Conservation (phyloP, 2,797 vertebrate species). For the Lepilemur ruficaudatus region DNA sequence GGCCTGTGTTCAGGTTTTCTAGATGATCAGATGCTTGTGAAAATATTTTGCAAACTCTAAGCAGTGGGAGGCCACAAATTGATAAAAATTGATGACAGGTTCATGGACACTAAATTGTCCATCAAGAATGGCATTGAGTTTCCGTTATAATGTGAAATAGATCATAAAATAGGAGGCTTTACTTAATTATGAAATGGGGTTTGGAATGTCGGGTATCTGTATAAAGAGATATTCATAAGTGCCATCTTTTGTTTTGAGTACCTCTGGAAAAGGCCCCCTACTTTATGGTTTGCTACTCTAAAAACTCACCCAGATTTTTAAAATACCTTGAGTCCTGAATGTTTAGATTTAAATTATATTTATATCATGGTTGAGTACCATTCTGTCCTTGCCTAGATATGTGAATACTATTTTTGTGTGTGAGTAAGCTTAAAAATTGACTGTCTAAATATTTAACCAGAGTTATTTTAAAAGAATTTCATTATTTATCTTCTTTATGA, state of each 20-base stretch:
- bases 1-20: neutral
- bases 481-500: constrained; percentile 91
- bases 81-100: neutral
- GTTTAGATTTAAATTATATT: constrained; percentile 77
- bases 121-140: neutral
- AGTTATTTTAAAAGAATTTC: constrained; percentile 89
- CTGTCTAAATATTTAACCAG: constrained; percentile 91
- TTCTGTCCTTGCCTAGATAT: constrained; percentile 80
- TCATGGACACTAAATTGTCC: neutral
- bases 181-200: neutral
- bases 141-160: neutral
- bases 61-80: neutral
- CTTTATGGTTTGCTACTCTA: constrained; percentile 34
- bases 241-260: constrained; percentile 46
- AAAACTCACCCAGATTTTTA: constrained; percentile 68
- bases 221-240: neutral
- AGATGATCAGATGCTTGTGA: neutral
- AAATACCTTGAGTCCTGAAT: constrained; percentile 72
- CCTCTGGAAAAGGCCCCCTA: neutral
- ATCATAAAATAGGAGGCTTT: neutral
- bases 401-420: constrained; percentile 83
- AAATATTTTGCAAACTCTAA: neutral
- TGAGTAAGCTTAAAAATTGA: constrained; percentile 86
- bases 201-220: neutral
- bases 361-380: constrained; percentile 74